Evolutionary conservation across 2,113 vertebrate species (phyloP), one percentile per base, ranked within the genome.

Genomic region (Hippoglossus stenolepis): DNA sequence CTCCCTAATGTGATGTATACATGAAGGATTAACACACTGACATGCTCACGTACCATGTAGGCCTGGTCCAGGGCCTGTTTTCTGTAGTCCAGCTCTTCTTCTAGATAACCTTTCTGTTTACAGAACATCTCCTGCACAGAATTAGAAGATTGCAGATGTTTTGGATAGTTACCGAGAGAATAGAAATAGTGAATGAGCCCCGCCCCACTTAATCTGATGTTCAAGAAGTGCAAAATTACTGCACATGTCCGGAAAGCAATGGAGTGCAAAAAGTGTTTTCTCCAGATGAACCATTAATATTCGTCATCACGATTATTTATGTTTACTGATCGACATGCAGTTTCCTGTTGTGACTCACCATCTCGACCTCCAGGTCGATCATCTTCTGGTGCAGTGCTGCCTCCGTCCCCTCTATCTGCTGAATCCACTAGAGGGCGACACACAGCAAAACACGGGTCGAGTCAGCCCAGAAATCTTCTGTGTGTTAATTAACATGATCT

Each of bases 21-120:
- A 15, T 13, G 8, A 28, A 2, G 2, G 7, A 9, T 24, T 15
- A 20, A 65, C 17, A 26, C 15, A 20, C 23, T 24, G 7, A 11
- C 13, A 75, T 23, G 8, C 23, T 75, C 26, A 92, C 91, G 63
- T 90, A 99, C 98, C 97, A 99, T 95, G 61, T 99, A 99, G 11
- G 98, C 97, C 91, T 99, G 98, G 86, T 99, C 98, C 68, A 99
- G 93, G 61, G 98, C 96, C 93, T 98, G 97, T 86, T 99, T 99
- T 77, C 98, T 96, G 87, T 98, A 99, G 94, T 99, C 98, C 70
- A 99, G 85, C 79, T 99, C 98, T 89, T 99, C 98, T 72, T 99
- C 98, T 80, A 99, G 92, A 87, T 99, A 99, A 59, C 98, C 98
- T 94, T 99, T 99, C 91, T 99, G 97, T 92, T 99, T 99, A 89